Evolutionary conservation across 2,113 vertebrate species (phyloP), one percentile per base, ranked within the genome.

Genomic region (Mixornis gularis): DNA sequence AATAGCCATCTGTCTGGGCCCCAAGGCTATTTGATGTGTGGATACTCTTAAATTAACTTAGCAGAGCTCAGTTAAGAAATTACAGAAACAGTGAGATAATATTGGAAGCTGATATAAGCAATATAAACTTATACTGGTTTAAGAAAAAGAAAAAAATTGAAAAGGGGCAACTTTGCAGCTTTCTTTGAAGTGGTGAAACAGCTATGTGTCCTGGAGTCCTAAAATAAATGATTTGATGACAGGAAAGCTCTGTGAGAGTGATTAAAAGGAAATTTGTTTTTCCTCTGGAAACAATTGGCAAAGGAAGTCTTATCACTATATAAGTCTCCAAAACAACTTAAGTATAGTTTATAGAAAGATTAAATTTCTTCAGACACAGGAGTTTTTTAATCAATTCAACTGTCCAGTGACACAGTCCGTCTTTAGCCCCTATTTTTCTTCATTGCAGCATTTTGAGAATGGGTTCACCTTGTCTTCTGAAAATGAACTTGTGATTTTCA

Each of bases 231-330:
- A 66, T 83, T 11, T 85, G 63, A 78, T 63, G 72, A 78, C 40
- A 79, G 83, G 64, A 91, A 92, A 88, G 44, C 60, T 87, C 86
- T 72, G 18, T 43, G 40, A 90, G 30, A 44, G 51, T 19, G 52
- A 87, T 60, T 85, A 70, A 91, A 85, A 91, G 79, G 76, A 95
- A 77, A 80, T 85, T 34, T 78, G 30, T 14, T 84, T 92, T 92
- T 80, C 65, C n/a, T 84, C 73, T 80, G 30, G 72, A 93, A 95
- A 90, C 64, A 86, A 88, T 12, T 71, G 72, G 85, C 62, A 90
- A 72, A 83, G 52, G 68, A 95, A 88, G 71, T 44, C 60, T 90
- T 80, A 72, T 30, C 51, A 51, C 51, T 66, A 38, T 6, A 1
- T 51, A 83, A 38, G 32, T 74, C 43, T 80, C 72, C 85, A 83